Conservation (phyloP, 2,113 vertebrate species). For the Halichoeres trimaculatus region DNA sequence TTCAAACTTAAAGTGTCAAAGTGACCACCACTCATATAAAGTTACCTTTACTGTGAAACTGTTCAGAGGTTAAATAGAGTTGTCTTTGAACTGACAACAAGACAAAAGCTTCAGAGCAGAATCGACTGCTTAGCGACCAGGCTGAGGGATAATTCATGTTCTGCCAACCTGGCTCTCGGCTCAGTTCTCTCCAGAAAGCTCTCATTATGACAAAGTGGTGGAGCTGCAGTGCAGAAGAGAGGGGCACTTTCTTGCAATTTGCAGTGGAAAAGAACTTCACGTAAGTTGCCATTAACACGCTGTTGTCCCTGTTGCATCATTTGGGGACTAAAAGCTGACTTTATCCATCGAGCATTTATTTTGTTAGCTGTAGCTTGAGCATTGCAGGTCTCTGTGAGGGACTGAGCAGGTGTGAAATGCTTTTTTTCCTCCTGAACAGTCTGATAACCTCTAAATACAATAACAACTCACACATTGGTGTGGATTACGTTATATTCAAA, state of each 20-base stretch:
- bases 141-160: slow-evolving; percentile 37
- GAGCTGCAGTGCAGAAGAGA: slow-evolving; percentile 5
- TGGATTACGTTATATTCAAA: slow-evolving; percentile 10
- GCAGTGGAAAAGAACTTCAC: slow-evolving; percentile 49
- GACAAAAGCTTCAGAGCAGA: slow-evolving; percentile 24
- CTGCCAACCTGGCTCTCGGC: slow-evolving; percentile 31
- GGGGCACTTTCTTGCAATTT: slow-evolving; percentile 44
- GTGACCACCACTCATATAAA: neutral
- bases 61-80: slow-evolving; percentile 23
- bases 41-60: slow-evolving; percentile 7
- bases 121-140: slow-evolving; percentile 4
- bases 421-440: slow-evolving; percentile 17
- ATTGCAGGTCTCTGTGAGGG: slow-evolving; percentile 35
- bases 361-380: slow-evolving; percentile 44
- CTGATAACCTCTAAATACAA: slow-evolving; percentile 45
- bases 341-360: slow-evolving; percentile 44
- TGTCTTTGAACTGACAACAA: slow-evolving; percentile 5
- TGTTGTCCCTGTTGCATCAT: slow-evolving; percentile 49
- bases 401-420: slow-evolving; percentile 37
- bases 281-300: slow-evolving; percentile 60
- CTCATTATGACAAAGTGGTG: slow-evolving; percentile 55
- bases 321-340: slow-evolving; percentile 35
- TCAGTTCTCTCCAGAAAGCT: slow-evolving; percentile 36
- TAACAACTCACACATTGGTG: slow-evolving; percentile 23
- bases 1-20: no score